Conservation (phyloP, 64 coral and sea anemone species). For the Trachythela sp. region DNA sequence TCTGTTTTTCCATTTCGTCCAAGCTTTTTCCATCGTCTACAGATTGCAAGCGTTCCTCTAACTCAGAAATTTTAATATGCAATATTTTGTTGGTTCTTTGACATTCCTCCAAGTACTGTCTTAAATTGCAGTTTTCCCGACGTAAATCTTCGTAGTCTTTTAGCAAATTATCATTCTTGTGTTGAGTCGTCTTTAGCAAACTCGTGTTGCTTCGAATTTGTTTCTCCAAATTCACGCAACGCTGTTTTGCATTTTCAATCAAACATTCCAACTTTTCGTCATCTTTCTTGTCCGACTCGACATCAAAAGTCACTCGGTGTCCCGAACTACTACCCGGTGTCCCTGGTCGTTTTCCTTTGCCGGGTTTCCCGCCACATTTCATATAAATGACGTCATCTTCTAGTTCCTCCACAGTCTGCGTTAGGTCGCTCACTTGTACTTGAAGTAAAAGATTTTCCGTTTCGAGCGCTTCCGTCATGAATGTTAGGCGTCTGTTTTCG, state of each 20-base stretch:
- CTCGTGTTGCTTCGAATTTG: neutral
- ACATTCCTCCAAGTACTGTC: neutral
- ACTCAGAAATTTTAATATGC: neutral
- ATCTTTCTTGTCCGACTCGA: neutral
- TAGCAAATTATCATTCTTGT: neutral
- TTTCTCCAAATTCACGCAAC: neutral
- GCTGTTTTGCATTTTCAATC: neutral
- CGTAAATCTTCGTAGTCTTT: neutral
- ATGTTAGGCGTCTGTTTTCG: neutral
- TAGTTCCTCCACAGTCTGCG: neutral
- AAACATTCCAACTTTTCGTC: neutral
- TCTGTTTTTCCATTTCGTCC: slow-evolving; percentile 13
- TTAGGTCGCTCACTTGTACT: neutral
- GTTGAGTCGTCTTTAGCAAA: neutral
- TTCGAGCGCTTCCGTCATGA: neutral
- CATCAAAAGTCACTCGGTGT: neutral
- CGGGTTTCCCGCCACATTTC: neutral
- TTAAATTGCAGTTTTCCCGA: neutral
- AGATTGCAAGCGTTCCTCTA: neutral
- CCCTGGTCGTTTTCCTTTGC: neutral
- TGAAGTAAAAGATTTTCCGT: neutral
- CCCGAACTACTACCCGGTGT: neutral
- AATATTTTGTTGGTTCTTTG: neutral
- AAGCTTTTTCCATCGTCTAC: neutral
- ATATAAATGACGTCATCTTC: neutral